These are phyloP conservation scores for Nannoperca australis DNA, from an alignment of 2,797 vertebrate species.

Conservation along the genomic window DNA sequence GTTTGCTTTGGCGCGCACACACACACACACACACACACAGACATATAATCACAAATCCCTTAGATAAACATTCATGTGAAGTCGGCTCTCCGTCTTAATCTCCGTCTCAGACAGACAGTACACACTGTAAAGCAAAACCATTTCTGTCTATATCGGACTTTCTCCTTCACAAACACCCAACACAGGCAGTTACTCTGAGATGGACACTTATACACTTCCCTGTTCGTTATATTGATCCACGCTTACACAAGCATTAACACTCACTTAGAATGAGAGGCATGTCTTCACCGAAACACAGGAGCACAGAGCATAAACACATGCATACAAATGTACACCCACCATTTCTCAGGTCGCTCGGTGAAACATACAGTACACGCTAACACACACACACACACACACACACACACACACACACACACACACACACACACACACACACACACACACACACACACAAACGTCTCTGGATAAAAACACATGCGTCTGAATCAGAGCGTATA, in stretches of 20 bases:
- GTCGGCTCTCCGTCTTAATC: conserved; percentile 4
- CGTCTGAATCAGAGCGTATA: conserved; percentile 37
- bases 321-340: conserved; percentile 14
- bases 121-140: conserved; percentile 5
- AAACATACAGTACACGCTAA: conserved; percentile 3
- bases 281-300: conserved; percentile 69
- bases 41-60: conserved; percentile 28
- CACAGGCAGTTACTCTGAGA: conserved; percentile 74
- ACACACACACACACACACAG: conserved; percentile 23
- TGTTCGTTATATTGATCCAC: conserved; percentile 83
- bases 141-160: conserved; percentile 32
- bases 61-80: conserved; percentile 35
- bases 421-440: neutral
- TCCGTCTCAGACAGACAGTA: conserved; percentile 20
- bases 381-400: neutral
- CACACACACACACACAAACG: conserved; percentile 17
- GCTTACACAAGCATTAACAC: conserved; percentile 86
- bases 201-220: conserved; percentile 81
- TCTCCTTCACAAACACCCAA: conserved; percentile 52
- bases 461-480: conserved; percentile 27
- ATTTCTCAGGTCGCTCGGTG: conserved; percentile 3
- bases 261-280: conserved; percentile 80
- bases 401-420: conserved; percentile 6
- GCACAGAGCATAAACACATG: conserved; percentile 29
- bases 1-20: conserved; percentile 5